phyloP scores from a whole-genome alignment of 2,888 invertebrate genomes.

The Spatulosminthurus flaviceps region DNA sequence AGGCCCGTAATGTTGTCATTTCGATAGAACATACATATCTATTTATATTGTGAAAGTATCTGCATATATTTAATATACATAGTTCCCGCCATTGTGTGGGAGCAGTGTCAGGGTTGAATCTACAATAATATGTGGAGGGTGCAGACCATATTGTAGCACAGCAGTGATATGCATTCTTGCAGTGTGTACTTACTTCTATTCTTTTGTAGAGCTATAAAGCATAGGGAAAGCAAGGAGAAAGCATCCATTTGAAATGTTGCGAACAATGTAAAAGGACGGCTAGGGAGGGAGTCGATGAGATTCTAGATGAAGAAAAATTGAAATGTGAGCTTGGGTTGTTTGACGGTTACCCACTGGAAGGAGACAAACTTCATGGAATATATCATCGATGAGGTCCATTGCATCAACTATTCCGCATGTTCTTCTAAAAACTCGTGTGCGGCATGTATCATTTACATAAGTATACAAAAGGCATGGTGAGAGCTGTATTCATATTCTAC shows the following conservation, averaged over 20 bases:
- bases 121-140: background rate
- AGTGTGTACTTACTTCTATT: too few species aligned
- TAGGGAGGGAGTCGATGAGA: constrained; percentile 1
- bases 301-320: constrained; percentile 47
- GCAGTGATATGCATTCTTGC: background rate
- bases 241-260: background rate
- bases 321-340: constrained; percentile 32
- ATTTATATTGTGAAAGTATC: too few species aligned
- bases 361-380: constrained; percentile 10
- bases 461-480: background rate
- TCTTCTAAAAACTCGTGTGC: background rate
- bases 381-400: constrained; percentile 11
- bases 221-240: too few species aligned
- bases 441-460: background rate
- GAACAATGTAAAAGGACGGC: background rate
- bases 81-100: background rate
- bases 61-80: background rate
- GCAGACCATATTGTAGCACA: too few species aligned
- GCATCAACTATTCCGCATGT: background rate
- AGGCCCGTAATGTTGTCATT: background rate
- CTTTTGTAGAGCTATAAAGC: too few species aligned
- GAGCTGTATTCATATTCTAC: too few species aligned
- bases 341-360: constrained; percentile 13
- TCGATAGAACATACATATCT: background rate
- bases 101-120: background rate